Conservation (phyloP, 2,797 vertebrate genomes). For the Channa striata region DNA sequence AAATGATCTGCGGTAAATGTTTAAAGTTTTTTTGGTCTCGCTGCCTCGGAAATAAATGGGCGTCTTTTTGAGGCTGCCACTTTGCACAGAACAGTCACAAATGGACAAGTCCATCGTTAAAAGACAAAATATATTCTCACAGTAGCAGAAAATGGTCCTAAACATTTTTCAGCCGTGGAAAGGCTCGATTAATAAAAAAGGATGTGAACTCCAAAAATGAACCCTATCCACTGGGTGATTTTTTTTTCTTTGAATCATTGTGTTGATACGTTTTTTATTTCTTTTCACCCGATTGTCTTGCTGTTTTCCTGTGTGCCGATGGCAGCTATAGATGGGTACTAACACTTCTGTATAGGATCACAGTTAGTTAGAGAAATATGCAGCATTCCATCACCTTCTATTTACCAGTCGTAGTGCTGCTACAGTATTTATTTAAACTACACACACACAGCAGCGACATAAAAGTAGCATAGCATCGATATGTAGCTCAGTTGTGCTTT, state of each 20-base stretch:
- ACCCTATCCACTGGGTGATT: background rate
- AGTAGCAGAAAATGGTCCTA: conserved; percentile 13
- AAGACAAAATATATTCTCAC: background rate
- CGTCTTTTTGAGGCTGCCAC: too few relatives aligned
- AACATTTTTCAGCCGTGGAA: background rate
- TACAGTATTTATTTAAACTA: conserved; percentile 30
- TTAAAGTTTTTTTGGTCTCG: background rate
- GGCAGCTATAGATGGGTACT: conserved; percentile 67
- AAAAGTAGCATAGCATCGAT: conserved; percentile 48
- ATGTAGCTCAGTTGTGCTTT: conserved; percentile 71
- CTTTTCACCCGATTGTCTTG: conserved; percentile 2
- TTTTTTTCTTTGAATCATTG: background rate
- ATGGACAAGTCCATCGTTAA: background rate
- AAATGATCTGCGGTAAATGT: background rate
- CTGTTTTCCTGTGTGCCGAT: conserved; percentile 45
- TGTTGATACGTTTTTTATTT: background rate
- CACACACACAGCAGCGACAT: conserved; percentile 33
- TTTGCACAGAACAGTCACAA: background rate
- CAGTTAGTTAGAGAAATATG: conserved; percentile 13
- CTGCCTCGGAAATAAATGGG: background rate
- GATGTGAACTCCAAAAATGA: background rate
- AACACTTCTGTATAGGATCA: conserved; percentile 15
- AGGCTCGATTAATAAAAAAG: background rate
- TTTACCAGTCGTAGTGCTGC: conserved; percentile 40
- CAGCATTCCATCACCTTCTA: conserved; percentile 20